Percentiles rank a stretch among this genome's conserved stretches.
Evolutionary conservation across 2,888 invertebrate species (phyloP).

Genomic region (Tetragonisca angustula): DNA sequence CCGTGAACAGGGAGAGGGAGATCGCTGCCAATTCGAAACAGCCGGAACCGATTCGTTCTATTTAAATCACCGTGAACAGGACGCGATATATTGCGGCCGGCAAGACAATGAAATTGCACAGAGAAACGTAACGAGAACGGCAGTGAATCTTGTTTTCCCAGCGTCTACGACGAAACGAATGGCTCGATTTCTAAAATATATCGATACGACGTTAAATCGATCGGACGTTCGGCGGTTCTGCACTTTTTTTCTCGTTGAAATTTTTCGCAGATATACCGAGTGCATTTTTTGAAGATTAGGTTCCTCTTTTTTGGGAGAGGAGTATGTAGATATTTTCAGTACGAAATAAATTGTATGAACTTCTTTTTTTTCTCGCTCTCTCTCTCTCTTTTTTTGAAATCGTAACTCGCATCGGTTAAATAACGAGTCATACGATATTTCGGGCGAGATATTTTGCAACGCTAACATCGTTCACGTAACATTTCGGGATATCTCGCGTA

Average conservation of each 20-base stretch:
- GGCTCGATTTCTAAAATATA: neutral
- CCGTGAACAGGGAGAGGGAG: neutral
- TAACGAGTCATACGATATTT: no score
- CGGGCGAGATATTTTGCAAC: no score
- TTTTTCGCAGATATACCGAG: neutral
- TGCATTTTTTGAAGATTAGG: neutral
- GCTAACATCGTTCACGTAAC: no score
- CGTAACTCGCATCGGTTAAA: no score
- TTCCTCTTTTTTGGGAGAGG: neutral
- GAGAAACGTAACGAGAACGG: neutral
- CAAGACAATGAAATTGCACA: constrained; percentile 4
- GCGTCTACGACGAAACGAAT: neutral
- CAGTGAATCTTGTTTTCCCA: neutral
- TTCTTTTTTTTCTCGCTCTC: no score
- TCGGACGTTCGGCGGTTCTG: neutral
- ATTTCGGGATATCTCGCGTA: no score
- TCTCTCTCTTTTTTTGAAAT: no score
- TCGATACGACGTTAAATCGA: neutral
- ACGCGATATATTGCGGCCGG: neutral
- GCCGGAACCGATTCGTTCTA: neutral
- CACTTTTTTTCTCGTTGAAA: no score
- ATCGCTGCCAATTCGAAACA: constrained; percentile 1
- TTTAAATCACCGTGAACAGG: neutral
- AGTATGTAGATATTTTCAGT: neutral
- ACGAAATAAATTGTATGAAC: no score